Evolutionary conservation across 2,888 invertebrate species (phyloP).

Genomic region (Clitarchus hookeri): DNA sequence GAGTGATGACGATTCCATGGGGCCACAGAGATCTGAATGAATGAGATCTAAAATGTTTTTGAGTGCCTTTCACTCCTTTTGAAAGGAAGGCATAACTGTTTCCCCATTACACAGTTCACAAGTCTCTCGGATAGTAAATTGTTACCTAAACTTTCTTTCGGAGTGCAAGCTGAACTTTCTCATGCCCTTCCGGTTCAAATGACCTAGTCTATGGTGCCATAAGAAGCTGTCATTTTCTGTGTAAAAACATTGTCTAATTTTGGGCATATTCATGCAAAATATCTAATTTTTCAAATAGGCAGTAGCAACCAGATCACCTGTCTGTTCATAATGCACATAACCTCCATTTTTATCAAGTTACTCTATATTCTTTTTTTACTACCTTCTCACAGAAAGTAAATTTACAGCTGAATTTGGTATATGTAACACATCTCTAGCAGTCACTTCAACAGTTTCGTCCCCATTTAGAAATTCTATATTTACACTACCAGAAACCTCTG

Average conservation of each 20-base stretch:
- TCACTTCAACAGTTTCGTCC: background rate
- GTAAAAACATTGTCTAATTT: background rate
- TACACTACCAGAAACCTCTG: background rate
- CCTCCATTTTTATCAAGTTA: background rate
- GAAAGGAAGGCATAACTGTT: background rate
- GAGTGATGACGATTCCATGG: background rate
- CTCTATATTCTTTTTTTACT: background rate
- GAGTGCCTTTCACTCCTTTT: background rate
- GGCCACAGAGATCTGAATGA: background rate
- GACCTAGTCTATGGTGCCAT: background rate
- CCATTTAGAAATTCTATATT: background rate
- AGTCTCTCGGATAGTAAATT: background rate
- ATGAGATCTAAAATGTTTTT: background rate
- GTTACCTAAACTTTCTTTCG: background rate
- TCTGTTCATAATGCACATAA: background rate
- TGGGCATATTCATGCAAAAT: background rate
- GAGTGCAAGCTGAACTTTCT: background rate
- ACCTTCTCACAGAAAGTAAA: background rate
- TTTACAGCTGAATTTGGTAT: background rate
- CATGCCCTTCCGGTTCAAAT: background rate
- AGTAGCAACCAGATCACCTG: background rate
- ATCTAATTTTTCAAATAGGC: too few species aligned
- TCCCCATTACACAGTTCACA: slow-evolving; percentile 14
- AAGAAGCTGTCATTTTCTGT: background rate
- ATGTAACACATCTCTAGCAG: background rate